These are phyloP conservation scores for Steromphala cineraria DNA, from an alignment of 2,888 invertebrate genomes.

Conservation along the genomic window DNA sequence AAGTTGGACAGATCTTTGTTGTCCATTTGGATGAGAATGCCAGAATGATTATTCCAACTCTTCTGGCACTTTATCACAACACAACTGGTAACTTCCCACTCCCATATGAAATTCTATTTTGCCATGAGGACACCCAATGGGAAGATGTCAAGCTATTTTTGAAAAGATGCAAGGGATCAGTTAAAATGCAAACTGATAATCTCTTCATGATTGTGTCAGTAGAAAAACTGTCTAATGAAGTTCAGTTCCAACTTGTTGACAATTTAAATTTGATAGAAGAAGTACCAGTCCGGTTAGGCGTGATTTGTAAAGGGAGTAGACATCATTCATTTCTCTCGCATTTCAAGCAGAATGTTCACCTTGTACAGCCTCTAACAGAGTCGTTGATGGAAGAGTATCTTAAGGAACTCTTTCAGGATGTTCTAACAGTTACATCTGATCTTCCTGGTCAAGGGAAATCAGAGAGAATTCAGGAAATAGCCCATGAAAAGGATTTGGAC, in stretches of 20 bases:
- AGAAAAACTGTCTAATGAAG: conserved; percentile 46
- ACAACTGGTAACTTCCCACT: conserved; percentile 46
- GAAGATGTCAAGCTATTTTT: conserved; percentile 48
- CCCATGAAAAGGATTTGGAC: conserved; percentile 23
- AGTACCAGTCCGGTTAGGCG: conserved; percentile 29
- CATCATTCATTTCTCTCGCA: conserved; percentile 47
- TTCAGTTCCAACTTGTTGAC: conserved; percentile 47
- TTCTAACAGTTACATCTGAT: conserved; percentile 43
- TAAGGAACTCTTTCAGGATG: conserved; percentile 22
- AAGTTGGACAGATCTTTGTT: conserved; percentile 38
- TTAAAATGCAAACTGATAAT: not conserved
- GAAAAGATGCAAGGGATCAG: conserved; percentile 38
- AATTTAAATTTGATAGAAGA: conserved; percentile 27
- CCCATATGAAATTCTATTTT: conserved; percentile 50
- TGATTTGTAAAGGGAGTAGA: conserved; percentile 46
- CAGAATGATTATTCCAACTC: conserved; percentile 40
- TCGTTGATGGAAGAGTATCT: conserved; percentile 10
- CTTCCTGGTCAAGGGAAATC: conserved; percentile 52
- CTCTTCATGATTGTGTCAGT: conserved; percentile 50
- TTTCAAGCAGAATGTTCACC: conserved; percentile 26
- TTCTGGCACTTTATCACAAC: conserved; percentile 45
- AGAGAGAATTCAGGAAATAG: conserved; percentile 31
- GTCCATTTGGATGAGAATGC: conserved; percentile 45
- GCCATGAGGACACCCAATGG: conserved; percentile 42
- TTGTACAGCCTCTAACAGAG: conserved; percentile 15